Evolutionary conservation across 2,113 vertebrate species (phyloP).

Genomic region (Seriola aureovittata): DNA sequence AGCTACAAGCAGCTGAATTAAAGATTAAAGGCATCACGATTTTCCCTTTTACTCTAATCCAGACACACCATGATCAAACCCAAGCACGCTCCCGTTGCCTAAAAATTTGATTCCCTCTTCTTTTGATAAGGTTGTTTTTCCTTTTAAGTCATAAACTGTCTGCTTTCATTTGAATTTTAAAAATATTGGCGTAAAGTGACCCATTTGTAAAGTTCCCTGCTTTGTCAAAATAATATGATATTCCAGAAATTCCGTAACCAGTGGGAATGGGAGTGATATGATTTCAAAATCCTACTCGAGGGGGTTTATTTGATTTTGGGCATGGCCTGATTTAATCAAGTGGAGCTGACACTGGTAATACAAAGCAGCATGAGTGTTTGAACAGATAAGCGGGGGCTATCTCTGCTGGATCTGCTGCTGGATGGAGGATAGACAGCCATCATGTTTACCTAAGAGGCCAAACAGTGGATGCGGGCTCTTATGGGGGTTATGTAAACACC

Average conservation of each 20-base stretch:
- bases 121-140: constrained; percentile 19
- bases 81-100: background rate
- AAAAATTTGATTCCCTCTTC: constrained; percentile 15
- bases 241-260: constrained; percentile 60
- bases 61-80: constrained; percentile 48
- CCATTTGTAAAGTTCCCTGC: constrained; percentile 55
- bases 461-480: constrained; percentile 66
- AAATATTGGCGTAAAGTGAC: constrained; percentile 35
- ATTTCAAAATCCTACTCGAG: constrained; percentile 64
- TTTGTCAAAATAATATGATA: constrained; percentile 39
- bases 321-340: constrained; percentile 77
- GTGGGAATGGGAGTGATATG: constrained; percentile 42
- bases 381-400: constrained; percentile 68
- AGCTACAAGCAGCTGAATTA: constrained; percentile 53
- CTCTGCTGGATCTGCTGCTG: constrained; percentile 53
- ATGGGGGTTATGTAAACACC: constrained; percentile 76
- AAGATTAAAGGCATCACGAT: constrained; percentile 63
- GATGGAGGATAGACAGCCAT: constrained; percentile 56
- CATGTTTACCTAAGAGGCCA: constrained; percentile 73
- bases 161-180: background rate
- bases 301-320: constrained; percentile 75
- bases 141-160: constrained; percentile 27
- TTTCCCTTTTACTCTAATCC: constrained; percentile 57
- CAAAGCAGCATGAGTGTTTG: constrained; percentile 72
- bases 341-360: constrained; percentile 65